Conservation (phyloP, 1,140 invertebrate genomes). For the Eciton burchellii region DNA sequence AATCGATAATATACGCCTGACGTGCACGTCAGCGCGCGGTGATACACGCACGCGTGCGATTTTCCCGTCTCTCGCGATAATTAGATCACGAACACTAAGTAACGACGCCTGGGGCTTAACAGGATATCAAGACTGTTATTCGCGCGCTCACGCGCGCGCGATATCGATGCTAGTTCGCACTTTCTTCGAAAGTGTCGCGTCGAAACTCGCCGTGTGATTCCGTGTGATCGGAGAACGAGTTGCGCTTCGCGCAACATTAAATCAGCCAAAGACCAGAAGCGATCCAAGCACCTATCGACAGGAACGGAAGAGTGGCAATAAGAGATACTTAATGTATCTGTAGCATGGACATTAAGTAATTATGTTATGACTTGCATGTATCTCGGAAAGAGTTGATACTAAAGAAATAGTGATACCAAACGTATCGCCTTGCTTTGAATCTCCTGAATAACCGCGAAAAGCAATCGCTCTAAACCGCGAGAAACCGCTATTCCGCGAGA, state of each 20-base stretch:
- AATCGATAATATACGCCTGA: conserved; percentile 66
- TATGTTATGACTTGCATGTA: too few relatives aligned
- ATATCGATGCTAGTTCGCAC: background rate
- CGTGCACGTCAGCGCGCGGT: conserved; percentile 5
- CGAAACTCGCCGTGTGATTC: background rate
- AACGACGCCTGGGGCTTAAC: background rate
- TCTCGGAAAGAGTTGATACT: too few relatives aligned
- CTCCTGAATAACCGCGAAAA: too few relatives aligned
- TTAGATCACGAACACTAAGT: conserved; percentile 2
- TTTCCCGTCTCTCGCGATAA: conserved; percentile 23
- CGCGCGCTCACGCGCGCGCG: background rate
- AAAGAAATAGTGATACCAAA: too few relatives aligned
- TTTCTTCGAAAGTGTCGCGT: background rate
- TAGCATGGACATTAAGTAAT: too few relatives aligned
- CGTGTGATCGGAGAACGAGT: background rate
- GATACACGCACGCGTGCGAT: conserved; percentile 29
- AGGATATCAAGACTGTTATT: conserved; percentile 6
- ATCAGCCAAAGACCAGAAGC: background rate
- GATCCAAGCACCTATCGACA: background rate
- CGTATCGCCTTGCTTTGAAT: too few relatives aligned
- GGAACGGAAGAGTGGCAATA: background rate
- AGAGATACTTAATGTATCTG: too few relatives aligned
- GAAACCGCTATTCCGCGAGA: too few relatives aligned
- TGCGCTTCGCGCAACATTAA: background rate
- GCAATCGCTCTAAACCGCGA: too few relatives aligned